Conservation (phyloP, 2,797 vertebrate genomes). For the Leptodactylus fallax region DNA sequence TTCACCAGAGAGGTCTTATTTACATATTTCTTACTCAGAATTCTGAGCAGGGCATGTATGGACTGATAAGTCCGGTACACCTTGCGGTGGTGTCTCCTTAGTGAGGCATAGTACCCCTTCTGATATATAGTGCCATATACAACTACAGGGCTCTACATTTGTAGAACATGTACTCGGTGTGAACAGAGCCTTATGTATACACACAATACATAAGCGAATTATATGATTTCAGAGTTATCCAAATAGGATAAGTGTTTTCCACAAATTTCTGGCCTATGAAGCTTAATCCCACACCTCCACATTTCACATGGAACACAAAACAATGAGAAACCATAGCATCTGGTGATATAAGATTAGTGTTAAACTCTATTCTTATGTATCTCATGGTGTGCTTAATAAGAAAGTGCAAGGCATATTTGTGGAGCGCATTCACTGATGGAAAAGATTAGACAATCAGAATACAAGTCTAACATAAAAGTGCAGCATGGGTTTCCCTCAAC, state of each 20-base stretch:
- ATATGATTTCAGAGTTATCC: no score
- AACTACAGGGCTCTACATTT: no score
- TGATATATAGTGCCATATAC: no score
- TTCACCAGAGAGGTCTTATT: no score
- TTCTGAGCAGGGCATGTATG: no score
- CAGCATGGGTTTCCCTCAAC: conserved; percentile 56
- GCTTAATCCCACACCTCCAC: conserved; percentile 3
- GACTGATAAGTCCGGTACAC: no score
- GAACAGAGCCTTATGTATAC: no score
- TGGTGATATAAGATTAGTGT: conserved; percentile 32
- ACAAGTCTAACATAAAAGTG: conserved; percentile 53
- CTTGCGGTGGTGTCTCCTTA: no score
- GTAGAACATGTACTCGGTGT: no score
- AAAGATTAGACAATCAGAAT: conserved; percentile 61
- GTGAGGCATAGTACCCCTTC: no score
- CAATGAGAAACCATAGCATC: conserved; percentile 28
- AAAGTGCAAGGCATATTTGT: conserved; percentile 51
- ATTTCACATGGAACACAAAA: conserved; percentile 14
- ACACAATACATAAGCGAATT: no score
- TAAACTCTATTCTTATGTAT: conserved; percentile 44
- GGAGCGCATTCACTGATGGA: conserved; percentile 55
- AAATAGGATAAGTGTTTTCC: not conserved
- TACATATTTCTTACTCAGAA: no score
- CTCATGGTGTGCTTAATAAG: conserved; percentile 39
- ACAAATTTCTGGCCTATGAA: not conserved